These are phyloP conservation scores for Pachycephala philippinensis DNA, from an alignment of 2,113 vertebrate genomes.

Conservation along the genomic window DNA sequence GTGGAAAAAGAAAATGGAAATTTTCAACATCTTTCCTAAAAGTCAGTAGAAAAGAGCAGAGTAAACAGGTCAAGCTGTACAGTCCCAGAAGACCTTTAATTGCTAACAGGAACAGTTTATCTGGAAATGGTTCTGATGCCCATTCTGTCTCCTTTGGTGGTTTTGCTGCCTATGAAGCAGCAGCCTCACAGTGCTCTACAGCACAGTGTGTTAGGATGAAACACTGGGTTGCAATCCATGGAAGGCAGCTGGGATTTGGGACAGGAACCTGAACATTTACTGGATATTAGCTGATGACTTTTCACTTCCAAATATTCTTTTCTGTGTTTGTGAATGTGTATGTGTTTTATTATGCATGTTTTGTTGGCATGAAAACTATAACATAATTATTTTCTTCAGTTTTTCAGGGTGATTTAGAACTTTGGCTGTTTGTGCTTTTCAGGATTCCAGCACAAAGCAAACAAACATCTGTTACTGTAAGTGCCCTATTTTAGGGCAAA, in stretches of 20 bases:
- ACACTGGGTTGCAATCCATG: background rate
- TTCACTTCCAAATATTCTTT: background rate
- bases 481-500: background rate
- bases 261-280: fast-evolving
- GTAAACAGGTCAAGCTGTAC: background rate
- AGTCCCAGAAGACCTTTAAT: background rate
- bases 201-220: background rate
- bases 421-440: background rate
- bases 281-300: background rate
- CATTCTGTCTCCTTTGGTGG: background rate
- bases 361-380: background rate
- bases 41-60: background rate
- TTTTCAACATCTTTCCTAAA: background rate
- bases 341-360: background rate
- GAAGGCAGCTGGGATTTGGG: background rate
- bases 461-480: background rate
- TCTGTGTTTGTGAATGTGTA: background rate
- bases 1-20: background rate
- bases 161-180: background rate
- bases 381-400: background rate
- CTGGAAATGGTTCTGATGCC: background rate
- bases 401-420: background rate
- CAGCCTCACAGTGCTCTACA: background rate
- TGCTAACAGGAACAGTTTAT: background rate
- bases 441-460: background rate